A percentile compares a stretch with the other conserved stretches of the same genome.
Conservation (phyloP, 2,797 vertebrate species). For the Carapus acus region DNA sequence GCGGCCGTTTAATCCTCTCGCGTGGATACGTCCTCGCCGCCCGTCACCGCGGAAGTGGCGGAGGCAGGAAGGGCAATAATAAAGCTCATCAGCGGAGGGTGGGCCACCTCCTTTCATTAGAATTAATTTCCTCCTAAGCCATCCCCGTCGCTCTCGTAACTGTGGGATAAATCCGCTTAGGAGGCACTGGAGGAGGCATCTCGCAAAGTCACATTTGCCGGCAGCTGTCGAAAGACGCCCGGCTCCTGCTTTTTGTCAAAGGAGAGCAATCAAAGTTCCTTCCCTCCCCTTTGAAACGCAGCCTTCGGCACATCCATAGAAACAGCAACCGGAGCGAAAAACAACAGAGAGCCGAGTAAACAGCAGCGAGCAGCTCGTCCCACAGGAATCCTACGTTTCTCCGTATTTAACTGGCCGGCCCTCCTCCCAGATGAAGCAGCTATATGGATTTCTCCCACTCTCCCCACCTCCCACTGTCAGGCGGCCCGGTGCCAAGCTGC, state of each 20-base stretch:
- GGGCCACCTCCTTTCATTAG: constrained; percentile 43
- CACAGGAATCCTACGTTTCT: not conserved
- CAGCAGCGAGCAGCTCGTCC: constrained; percentile 4
- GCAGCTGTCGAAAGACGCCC: constrained; percentile 35
- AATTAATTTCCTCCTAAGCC: constrained; percentile 44
- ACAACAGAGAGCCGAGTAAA: constrained; percentile 18
- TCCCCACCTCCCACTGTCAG: too few relatives aligned
- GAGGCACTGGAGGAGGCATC: constrained; percentile 34
- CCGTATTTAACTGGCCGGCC: not conserved
- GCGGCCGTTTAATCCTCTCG: constrained; percentile 34
- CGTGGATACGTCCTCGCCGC: constrained; percentile 13
- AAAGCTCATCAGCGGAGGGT: constrained; percentile 52
- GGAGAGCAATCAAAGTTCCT: constrained; percentile 27
- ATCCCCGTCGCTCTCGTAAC: constrained; percentile 36
- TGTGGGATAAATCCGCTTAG: constrained; percentile 40
- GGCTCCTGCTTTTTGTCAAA: constrained; percentile 22
- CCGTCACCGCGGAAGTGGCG: constrained; percentile 22
- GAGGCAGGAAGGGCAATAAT: constrained; percentile 44
- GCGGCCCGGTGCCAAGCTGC: too few relatives aligned
- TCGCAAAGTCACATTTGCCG: constrained; percentile 35
- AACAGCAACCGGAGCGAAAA: constrained; percentile 27
- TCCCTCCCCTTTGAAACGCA: constrained; percentile 19
- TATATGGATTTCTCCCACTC: not conserved
- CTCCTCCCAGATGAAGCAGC: not conserved
- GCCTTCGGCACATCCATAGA: constrained; percentile 47